Conservation (phyloP, 37 sponge, comb jelly and placozoan genomes). For the Aphrocallistes beatrix region DNA sequence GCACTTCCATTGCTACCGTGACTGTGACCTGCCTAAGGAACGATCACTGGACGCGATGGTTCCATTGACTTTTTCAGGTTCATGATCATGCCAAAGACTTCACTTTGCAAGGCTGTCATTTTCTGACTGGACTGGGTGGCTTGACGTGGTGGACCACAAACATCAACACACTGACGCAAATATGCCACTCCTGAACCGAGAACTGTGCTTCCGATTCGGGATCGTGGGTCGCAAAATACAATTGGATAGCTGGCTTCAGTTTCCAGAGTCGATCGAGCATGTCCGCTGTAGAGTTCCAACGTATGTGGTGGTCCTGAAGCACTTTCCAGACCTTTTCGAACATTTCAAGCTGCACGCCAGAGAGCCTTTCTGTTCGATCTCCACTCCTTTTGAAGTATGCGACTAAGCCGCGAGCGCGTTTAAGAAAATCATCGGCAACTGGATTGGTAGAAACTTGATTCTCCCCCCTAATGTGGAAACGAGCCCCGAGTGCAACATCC, state of each 20-base stretch:
- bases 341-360: neutral
- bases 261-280: neutral
- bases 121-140: neutral
- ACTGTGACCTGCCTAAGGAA: neutral
- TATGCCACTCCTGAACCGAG: neutral
- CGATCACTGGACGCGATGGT: neutral
- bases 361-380: neutral
- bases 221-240: neutral
- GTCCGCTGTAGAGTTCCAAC: neutral
- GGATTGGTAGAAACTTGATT: too few relatives aligned
- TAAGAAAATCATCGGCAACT: too few relatives aligned
- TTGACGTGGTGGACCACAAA: too few relatives aligned
- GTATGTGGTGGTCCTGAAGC: neutral
- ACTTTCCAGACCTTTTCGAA: neutral
- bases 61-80: neutral
- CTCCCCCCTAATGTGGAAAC: too few relatives aligned
- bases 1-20: neutral
- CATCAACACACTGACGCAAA: too few relatives aligned
- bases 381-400: neutral
- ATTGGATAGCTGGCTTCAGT: neutral
- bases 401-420: neutral
- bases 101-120: neutral
- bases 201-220: neutral
- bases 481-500: neutral
- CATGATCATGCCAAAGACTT: neutral